phyloP scores from a whole-genome alignment of 1,140 invertebrate genomes.

The Grapholita molesta region DNA sequence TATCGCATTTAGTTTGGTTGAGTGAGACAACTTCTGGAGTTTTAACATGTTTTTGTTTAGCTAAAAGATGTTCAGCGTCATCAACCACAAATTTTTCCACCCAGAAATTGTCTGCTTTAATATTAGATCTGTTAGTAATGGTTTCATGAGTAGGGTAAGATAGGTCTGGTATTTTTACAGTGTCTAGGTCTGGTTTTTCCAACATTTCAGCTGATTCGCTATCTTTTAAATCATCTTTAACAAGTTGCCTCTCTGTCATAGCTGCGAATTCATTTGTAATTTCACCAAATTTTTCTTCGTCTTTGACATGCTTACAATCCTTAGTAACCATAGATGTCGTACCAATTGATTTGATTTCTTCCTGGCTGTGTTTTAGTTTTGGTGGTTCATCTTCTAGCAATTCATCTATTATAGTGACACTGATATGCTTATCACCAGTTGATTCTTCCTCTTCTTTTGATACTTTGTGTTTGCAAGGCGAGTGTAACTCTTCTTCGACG shows the following conservation, averaged over 20 bases:
- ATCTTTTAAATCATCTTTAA: background rate
- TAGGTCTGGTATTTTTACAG: background rate
- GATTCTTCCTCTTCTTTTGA: background rate
- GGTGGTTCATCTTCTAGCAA: conserved; percentile 34
- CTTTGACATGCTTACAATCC: background rate
- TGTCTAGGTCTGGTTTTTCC: background rate
- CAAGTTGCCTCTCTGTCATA: background rate
- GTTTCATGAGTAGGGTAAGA: conserved; percentile 38
- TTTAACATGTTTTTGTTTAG: conserved; percentile 30
- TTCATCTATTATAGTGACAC: conserved; percentile 36
- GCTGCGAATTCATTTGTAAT: background rate
- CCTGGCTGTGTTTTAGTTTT: background rate
- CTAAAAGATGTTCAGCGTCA: conserved; percentile 52
- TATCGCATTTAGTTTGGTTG: conserved; percentile 7
- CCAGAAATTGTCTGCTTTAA: conserved; percentile 60
- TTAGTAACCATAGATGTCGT: background rate
- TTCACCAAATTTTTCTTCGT: background rate
- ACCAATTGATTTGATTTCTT: background rate
- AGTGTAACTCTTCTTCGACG: background rate
- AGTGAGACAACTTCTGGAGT: conserved; percentile 24
- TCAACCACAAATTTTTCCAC: conserved; percentile 47
- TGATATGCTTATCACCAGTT: conserved; percentile 34
- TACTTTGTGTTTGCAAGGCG: background rate
- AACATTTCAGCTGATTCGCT: background rate
- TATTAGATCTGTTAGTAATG: conserved; percentile 43